Conservation (phyloP, 2,113 vertebrate species). For the Lynx canadensis region DNA sequence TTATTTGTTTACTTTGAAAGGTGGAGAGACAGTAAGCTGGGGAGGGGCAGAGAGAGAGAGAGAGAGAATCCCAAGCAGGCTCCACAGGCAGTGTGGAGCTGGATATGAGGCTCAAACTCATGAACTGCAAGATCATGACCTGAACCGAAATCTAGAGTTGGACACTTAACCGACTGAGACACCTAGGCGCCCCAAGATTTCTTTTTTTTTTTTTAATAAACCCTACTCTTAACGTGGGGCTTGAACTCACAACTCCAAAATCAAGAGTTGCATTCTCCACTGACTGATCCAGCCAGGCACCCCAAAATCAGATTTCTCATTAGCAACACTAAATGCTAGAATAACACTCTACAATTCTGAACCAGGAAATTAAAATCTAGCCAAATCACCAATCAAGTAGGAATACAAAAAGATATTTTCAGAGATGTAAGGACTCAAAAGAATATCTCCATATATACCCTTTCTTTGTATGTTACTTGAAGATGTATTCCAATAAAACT, state of each 20-base stretch:
- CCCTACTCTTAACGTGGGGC: not conserved
- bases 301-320: constrained; percentile 38
- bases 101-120: too few relatives aligned
- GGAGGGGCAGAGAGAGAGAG: too few relatives aligned
- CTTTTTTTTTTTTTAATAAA: not conserved
- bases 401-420: constrained; percentile 29
- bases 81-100: too few relatives aligned
- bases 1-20: too few relatives aligned
- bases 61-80: too few relatives aligned
- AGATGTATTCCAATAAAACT: constrained; percentile 22
- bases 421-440: constrained; percentile 39
- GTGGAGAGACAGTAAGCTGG: too few relatives aligned
- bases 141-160: too few relatives aligned
- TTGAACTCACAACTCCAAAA: not conserved
- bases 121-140: too few relatives aligned
- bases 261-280: not conserved
- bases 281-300: not conserved
- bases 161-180: too few relatives aligned
- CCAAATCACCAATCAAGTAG: not conserved
- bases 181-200: too few relatives aligned
- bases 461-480: not conserved
- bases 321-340: constrained; percentile 18
- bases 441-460: not conserved
- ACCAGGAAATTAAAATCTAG: constrained; percentile 50
- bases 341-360: constrained; percentile 18